Evolutionary conservation across 2,797 vertebrate genomes (phyloP).

Genomic region (Orientallactaga sibirica): DNA sequence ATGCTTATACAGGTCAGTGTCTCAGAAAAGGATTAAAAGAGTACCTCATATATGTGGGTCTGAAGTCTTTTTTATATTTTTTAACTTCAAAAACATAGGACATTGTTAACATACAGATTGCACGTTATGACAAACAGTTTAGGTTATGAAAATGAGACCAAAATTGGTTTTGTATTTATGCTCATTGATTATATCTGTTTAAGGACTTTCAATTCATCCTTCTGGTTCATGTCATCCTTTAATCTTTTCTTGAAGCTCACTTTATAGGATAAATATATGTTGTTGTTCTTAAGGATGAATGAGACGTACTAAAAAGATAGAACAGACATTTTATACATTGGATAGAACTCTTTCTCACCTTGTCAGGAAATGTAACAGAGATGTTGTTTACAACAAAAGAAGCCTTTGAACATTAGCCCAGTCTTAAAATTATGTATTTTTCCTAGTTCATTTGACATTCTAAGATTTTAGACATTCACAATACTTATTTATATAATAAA

Average conservation of each 20-base stretch:
- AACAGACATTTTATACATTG: slow-evolving; percentile 41
- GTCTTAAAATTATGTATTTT: slow-evolving; percentile 40
- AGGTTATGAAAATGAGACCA: slow-evolving; percentile 77
- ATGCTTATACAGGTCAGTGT: slow-evolving; percentile 89
- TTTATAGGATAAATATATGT: slow-evolving; percentile 41
- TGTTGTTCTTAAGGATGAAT: slow-evolving; percentile 47
- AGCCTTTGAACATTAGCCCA: slow-evolving; percentile 38
- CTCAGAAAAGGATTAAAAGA: slow-evolving; percentile 88
- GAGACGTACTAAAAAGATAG: slow-evolving; percentile 62
- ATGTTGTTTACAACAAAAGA: slow-evolving; percentile 26
- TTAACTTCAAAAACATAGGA: slow-evolving; percentile 85
- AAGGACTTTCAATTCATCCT: slow-evolving; percentile 73
- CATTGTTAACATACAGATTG: slow-evolving; percentile 84
- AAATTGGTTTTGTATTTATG: slow-evolving; percentile 80
- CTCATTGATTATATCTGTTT: slow-evolving; percentile 68
- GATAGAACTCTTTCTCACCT: slow-evolving; percentile 53
- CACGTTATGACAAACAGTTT: slow-evolving; percentile 79
- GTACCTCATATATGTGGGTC: slow-evolving; percentile 87
- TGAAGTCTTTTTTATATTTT: slow-evolving; percentile 88
- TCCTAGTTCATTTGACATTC: slow-evolving; percentile 40
- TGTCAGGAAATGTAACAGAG: slow-evolving; percentile 22
- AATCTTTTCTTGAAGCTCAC: slow-evolving; percentile 54
- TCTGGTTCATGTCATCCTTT: slow-evolving; percentile 78
- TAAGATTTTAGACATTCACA: slow-evolving; percentile 43
- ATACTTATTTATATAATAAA: slow-evolving; percentile 59